Evolutionary conservation across 1,140 invertebrate genomes (phyloP), one percentile per base, ranked within the genome.

Genomic region (Drosophila athabasca): DNA sequence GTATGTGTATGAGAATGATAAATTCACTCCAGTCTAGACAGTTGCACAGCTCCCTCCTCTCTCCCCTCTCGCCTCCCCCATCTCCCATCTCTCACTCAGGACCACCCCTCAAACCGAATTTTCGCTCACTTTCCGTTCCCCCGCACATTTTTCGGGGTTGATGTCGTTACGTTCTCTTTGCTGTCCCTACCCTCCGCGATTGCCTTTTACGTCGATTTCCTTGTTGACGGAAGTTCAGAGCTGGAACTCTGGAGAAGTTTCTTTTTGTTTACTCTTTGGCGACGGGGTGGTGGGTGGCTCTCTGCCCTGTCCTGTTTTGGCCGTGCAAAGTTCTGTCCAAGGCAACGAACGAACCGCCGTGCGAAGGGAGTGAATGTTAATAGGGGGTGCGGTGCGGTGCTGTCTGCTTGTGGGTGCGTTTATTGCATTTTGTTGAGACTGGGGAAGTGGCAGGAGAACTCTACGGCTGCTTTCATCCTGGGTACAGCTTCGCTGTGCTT

Each of bases 1-100:
- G n/a, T 58, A 41, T 62, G 50, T 62, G 46, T 58, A 49, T 61
- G 61, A 66, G 65, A 55, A 65, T 72, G 77, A 79, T 74, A 79
- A 79, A 79, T 79, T 61, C 76, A 76, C 70, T 70, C 61, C 69
- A 79, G 82, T 85, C 82, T 85, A 85, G 82, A 85, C 82, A 85
- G 82, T 87, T 87, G 78, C 78, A 88, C 68, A 75, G 66, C 49
- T 54, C 54, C 19, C 13, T 49, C 19, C 11, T 24, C 45, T 49
- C 15, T 41, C 1, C 22, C 15, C 9, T 15, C 39, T 31, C 35
- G 53, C 53, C 65, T 26, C 26, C 43, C 26, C n/a, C 31, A 39
- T 49, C 15, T 41, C 1, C 29, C 19, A 7, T 17, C 26, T 39
- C 53, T 44, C 51, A 29, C 39, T 31, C 9, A 3, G 29, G 53